A percentile compares a stretch with the other conserved stretches of the same genome.
Conservation (phyloP, 2,113 vertebrate species). For the Chauna torquata region DNA sequence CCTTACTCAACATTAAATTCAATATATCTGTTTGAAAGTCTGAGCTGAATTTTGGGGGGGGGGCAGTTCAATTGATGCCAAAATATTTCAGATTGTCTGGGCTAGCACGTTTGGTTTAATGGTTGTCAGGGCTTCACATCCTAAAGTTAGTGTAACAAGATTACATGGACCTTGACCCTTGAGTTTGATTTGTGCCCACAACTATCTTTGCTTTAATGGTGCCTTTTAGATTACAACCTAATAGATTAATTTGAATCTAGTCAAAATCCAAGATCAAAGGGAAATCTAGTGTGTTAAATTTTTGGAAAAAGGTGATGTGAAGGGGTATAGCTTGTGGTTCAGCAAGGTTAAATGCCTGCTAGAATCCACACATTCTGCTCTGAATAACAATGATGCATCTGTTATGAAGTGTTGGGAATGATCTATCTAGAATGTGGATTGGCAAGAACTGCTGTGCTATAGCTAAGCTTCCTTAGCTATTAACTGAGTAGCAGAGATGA, state of each 20-base stretch:
- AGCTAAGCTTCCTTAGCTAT: not conserved
- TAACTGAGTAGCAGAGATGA: not conserved
- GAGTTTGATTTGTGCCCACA: not conserved
- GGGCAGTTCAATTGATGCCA: not conserved
- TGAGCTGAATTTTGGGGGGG: not conserved
- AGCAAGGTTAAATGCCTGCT: not conserved
- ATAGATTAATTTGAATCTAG: not conserved
- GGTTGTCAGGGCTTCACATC: not conserved
- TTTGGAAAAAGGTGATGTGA: not conserved
- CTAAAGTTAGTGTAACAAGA: not conserved
- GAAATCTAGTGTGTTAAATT: fast-evolving
- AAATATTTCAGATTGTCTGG: not conserved
- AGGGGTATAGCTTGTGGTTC: not conserved
- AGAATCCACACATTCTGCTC: not conserved
- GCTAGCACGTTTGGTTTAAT: fast-evolving
- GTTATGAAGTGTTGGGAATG: not conserved
- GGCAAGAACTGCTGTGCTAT: not conserved
- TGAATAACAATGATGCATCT: not conserved
- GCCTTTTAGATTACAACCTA: not conserved
- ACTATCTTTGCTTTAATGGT: not conserved
- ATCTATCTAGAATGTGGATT: not conserved
- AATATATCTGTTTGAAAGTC: not conserved
- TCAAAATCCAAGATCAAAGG: not conserved
- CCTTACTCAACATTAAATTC: not conserved
- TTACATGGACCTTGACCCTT: not conserved